Evolutionary conservation across 2,797 vertebrate genomes (phyloP), one percentile per base, ranked within the genome.

Genomic region (Manis javanica): DNA sequence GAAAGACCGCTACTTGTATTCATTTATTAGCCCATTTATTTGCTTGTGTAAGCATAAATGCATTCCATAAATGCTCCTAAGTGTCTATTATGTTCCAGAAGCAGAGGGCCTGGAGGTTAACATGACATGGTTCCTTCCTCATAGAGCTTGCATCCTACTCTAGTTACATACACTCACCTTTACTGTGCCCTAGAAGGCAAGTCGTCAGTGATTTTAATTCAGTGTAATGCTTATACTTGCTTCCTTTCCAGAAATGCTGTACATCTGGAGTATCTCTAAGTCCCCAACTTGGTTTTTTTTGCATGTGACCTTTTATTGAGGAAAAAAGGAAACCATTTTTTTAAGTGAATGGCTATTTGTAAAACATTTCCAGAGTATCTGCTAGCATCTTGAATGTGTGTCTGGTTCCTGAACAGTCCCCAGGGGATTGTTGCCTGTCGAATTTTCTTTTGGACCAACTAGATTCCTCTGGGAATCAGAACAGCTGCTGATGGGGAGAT

Each of bases 381-480:
- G 64, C 24, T 55, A 59, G 78, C 57, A 69, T 82, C 37, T 86
- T 75, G 81, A 51, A 78, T 72, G 61, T 75, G 31, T 16, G 23
- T 74, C 18, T 91, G 74, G 63, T 88, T 84, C 87, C 75, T 81
- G 74, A 83, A 71, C 18, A 59, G 2, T 69, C 64, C 81, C 78
- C 31, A 34, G 18, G 51, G 42, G 16, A 55, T 82, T 55, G 10
- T 68, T 77, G 34, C 49, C 37, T 46, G 59, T 75, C 89, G 59
- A 53, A 81, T 87, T 81, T 82, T 79, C 63, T 34, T 90, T 83
- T 88, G 82, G 82, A 94, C 79, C 82, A 92, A 94, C 63, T 75
- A n/a, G 46, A 72, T 87, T 87, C 74, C 59, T 95, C 87, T 93
- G 95, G 87, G 51, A 96, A 71, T 14, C 83, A 63, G 59, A 97